Evolutionary conservation across 2,888 invertebrate genomes (phyloP), one percentile per base, ranked within the genome.

Genomic region (Acholoe squamosa): DNA sequence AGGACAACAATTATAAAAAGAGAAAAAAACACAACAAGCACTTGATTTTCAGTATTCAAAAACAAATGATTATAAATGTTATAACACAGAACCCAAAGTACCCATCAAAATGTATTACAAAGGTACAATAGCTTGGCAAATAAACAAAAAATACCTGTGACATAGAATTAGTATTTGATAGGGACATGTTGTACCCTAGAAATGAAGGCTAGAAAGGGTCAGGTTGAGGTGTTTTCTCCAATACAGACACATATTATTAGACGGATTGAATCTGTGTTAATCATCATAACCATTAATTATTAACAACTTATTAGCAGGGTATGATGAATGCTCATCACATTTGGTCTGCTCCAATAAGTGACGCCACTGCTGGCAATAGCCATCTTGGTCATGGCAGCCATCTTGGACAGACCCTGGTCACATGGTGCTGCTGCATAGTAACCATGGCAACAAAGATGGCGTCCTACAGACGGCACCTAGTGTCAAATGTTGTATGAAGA

Each of bases 401-500:
- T 86, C 86, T 31, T 86, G 52, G 86, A 86, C 56, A 25, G 86
- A 22, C 22, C 43, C 86, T 54, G 86, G 86, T 86, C 52, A 86
- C 86, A 28, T 56, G 54, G 54, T 86, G 86, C 86, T 54, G 86
- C 86, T n/a, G 86, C n/a, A 86, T 43, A 19, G 86, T 86, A n/a
- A 86, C 54, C 86, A 54, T 52, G 52, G 86, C 7, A 12, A 86
- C 56, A 16, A 33, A 22, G 54, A 80, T 43, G 71, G 28, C 71
- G 28, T 25, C 84, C 25, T 54, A 86, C 25, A 86, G 56, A 54
- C 56, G 86, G 25, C 86, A 86, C 54, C 86, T 86, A 31, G 86
- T 86, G 86, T 86, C 86, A 28, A 86, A 86, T 86, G 86, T 86
- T 22, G 86, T 54, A 86, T 86, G 86, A 54, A 86, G 86, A 54